These are phyloP conservation scores for Nerophis lumbriciformis DNA, from an alignment of 2,113 vertebrate species.

Conservation along the genomic window DNA sequence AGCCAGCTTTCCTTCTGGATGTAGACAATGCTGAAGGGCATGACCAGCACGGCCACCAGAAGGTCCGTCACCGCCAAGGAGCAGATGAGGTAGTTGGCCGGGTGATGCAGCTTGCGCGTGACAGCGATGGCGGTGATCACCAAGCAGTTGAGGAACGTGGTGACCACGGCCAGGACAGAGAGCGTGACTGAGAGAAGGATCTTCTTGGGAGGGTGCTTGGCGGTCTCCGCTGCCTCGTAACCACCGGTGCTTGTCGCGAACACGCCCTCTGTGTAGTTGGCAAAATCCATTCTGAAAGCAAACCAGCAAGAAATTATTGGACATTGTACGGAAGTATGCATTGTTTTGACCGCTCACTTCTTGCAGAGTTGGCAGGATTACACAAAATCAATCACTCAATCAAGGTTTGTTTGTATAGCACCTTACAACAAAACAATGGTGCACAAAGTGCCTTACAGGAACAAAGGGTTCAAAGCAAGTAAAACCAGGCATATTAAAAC, in stretches of 20 bases:
- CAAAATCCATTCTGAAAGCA: conserved; percentile 82
- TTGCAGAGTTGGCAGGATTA: no score
- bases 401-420: no score
- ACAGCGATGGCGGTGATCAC: conserved; percentile 95
- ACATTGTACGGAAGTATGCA: no score
- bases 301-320: conserved; percentile 5
- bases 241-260: conserved; percentile 53
- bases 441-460: no score
- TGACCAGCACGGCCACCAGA: conserved; percentile 92
- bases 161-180: conserved; percentile 83
- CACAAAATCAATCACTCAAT: no score
- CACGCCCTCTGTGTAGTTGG: conserved; percentile 80
- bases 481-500: no score
- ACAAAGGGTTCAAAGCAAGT: no score
- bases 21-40: conserved; percentile 97
- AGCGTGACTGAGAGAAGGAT: conserved; percentile 86
- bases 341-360: no score
- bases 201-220: conserved; percentile 76
- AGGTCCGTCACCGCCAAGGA: conserved; percentile 95
- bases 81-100: conserved; percentile 97
- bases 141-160: conserved; percentile 92
- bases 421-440: no score
- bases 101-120: conserved; percentile 93
- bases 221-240: conserved; percentile 47
- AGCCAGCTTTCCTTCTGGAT: conserved; percentile 90